A percentile compares a stretch with the other conserved stretches of the same genome.
Evolutionary conservation across 2,797 vertebrate genomes (phyloP).

Genomic region (Coregonus sp.): DNA sequence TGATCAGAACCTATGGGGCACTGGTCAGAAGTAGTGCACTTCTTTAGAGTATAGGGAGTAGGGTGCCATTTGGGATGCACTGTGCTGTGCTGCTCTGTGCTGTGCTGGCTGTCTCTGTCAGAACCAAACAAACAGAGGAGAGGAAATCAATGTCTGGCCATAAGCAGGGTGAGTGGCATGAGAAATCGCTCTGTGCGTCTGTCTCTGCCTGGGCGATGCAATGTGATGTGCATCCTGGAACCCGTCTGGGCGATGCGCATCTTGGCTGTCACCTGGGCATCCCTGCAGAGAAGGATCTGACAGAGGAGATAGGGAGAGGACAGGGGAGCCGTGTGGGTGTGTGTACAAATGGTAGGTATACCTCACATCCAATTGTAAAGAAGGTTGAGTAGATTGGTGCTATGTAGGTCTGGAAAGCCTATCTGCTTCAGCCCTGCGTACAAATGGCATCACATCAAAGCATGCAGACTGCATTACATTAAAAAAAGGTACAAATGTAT

Average conservation of each 20-base stretch:
- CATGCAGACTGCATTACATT: neutral
- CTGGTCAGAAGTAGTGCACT: neutral
- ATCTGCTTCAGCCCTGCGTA: neutral
- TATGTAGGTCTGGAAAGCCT: too few relatives aligned
- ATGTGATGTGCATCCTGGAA: constrained; percentile 3
- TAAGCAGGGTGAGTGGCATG: constrained; percentile 25
- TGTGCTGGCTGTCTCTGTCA: neutral
- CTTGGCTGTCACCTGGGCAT: constrained; percentile 27
- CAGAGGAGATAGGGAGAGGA: constrained; percentile 48
- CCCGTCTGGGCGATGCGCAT: constrained; percentile 8
- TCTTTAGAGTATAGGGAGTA: neutral
- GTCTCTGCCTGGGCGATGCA: neutral
- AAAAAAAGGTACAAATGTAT: neutral
- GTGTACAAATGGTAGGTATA: constrained; percentile 1
- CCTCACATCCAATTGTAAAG: neutral
- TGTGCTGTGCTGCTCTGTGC: neutral
- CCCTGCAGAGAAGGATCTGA: constrained; percentile 63
- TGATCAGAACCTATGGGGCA: neutral
- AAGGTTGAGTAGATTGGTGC: neutral
- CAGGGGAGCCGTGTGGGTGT: constrained; percentile 26
- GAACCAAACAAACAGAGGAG: neutral
- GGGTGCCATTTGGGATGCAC: neutral
- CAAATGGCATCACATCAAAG: neutral
- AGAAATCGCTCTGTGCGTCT: constrained; percentile 11
- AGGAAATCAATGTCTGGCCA: constrained; percentile 25